These are phyloP conservation scores for Lanius ludovicianus DNA, from an alignment of 2,113 vertebrate species.

Conservation along the genomic window DNA sequence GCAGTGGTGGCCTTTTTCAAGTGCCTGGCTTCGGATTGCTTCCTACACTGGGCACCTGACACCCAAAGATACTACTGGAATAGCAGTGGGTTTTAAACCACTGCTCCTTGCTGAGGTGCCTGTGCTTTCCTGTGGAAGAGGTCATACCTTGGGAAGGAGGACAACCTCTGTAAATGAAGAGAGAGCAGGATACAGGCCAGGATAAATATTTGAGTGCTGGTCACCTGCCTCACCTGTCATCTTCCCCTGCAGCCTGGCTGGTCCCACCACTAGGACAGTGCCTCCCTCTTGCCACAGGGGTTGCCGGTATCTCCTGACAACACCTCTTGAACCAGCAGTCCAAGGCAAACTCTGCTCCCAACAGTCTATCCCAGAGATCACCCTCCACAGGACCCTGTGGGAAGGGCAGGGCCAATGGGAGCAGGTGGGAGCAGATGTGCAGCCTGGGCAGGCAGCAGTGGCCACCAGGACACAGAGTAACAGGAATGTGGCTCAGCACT, in stretches of 20 bases:
- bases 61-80: fast-evolving
- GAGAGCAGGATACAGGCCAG: not conserved
- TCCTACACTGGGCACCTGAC: not conserved
- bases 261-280: not conserved
- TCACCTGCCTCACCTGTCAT: not conserved
- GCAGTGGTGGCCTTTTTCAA: not conserved
- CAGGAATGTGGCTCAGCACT: not conserved
- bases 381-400: fast-evolving
- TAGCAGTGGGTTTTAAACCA: not conserved
- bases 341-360: not conserved
- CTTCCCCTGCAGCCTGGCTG: not conserved
- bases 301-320: not conserved
- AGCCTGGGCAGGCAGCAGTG: not conserved
- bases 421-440: fast-evolving
- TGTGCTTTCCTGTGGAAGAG: not conserved
- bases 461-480: not conserved
- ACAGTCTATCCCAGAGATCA: not conserved
- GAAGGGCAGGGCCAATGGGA: not conserved
- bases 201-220: not conserved
- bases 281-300: not conserved
- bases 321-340: not conserved
- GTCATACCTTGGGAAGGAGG: not conserved
- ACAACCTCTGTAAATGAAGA: not conserved
- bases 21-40: not conserved
- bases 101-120: not conserved